A percentile compares a stretch with the other conserved stretches of the same genome.
phyloP scores from a whole-genome alignment of 2,888 invertebrate genomes.

The Furcula furcula region DNA sequence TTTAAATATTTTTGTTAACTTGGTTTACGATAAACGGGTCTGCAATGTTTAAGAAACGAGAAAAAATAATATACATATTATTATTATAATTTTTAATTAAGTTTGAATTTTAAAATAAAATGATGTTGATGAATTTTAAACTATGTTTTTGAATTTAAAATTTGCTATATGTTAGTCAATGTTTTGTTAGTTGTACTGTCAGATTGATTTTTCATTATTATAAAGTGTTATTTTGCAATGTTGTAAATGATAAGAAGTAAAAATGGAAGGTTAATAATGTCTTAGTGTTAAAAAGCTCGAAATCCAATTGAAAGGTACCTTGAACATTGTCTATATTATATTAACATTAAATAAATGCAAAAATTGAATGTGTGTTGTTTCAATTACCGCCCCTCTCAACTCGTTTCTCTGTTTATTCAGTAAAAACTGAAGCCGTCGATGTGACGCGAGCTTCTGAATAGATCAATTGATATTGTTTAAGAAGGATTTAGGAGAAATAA shows the following conservation, averaged over 20 bases:
- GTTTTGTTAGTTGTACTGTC: conserved; percentile 69
- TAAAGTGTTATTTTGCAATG: conserved; percentile 77
- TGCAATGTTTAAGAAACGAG: conserved; percentile 73
- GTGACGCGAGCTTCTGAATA: too few species aligned
- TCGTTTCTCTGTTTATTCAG: too few species aligned
- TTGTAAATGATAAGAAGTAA: conserved; percentile 70
- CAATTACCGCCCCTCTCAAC: conserved; percentile 13
- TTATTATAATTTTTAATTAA: conserved; percentile 67
- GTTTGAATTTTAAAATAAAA: conserved; percentile 64
- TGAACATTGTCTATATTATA: conserved; percentile 82
- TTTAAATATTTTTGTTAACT: conserved; percentile 66
- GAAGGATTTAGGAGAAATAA: background rate
- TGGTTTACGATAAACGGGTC: conserved; percentile 78
- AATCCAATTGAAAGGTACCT: conserved; percentile 81
- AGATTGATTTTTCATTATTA: conserved; percentile 68
- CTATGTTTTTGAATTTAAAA: conserved; percentile 70
- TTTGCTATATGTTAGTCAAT: conserved; percentile 78
- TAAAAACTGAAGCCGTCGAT: too few species aligned
- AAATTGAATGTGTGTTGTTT: conserved; percentile 44
- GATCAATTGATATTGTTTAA: too few species aligned
- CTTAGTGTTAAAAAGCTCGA: conserved; percentile 78
- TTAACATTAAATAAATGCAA: conserved; percentile 82
- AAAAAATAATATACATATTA: too few species aligned
- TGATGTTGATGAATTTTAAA: conserved; percentile 50
- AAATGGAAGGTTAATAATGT: conserved; percentile 73